Conservation (phyloP, 2,797 vertebrate genomes). For the Urocyon cinereoargenteus region DNA sequence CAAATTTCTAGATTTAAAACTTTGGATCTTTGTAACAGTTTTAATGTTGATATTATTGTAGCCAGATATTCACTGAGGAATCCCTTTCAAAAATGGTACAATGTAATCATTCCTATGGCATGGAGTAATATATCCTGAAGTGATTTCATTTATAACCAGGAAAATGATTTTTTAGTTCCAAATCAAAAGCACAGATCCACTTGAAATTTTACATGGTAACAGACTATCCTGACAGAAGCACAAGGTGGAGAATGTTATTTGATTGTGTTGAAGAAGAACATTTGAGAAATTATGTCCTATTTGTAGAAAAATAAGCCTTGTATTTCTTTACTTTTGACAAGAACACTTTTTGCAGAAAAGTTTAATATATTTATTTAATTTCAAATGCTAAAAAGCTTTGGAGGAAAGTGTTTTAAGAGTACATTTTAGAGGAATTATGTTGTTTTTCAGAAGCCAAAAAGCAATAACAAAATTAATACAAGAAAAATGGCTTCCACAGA, state of each 20-base stretch:
- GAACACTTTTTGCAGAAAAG: not conserved
- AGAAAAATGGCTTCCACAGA: not conserved
- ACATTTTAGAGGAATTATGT: conserved; percentile 22
- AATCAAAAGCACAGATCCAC: not conserved
- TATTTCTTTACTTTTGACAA: conserved; percentile 44
- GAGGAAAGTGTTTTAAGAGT: conserved; percentile 37
- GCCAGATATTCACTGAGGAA: not conserved
- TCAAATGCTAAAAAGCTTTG: conserved; percentile 46
- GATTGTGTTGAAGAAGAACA: conserved; percentile 2
- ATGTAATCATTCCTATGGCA: not conserved
- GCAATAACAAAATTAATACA: conserved; percentile 1
- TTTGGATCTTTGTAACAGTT: not conserved
- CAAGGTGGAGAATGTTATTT: not conserved
- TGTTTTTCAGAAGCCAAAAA: conserved; percentile 63
- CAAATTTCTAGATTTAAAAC: conserved; percentile 55
- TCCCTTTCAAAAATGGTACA: not conserved
- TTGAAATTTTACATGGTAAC: not conserved
- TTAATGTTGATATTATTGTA: conserved; percentile 23
- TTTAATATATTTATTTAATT: conserved; percentile 56
- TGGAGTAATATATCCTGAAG: not conserved
- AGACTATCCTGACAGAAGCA: not conserved
- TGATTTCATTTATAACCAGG: not conserved
- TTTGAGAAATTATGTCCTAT: conserved; percentile 37
- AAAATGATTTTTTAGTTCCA: not conserved
- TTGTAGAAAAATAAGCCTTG: conserved; percentile 10